Base-by-base conservation (phyloP, 1,140 invertebrate genomes). In the Alviniconcha marisindica region DNA sequence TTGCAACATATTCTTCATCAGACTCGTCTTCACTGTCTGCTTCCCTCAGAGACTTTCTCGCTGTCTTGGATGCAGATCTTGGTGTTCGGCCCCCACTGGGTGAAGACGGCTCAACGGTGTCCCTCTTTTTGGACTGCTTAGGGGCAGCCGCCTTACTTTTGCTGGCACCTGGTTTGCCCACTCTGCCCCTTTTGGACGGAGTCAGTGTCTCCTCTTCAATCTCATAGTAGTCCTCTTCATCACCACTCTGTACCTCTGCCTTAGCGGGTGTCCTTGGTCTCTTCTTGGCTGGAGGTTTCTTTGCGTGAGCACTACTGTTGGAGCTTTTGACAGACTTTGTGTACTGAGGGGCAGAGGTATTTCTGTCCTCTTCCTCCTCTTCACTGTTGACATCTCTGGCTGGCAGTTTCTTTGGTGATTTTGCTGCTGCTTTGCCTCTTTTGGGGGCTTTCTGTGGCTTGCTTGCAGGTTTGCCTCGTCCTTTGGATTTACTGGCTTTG, bases 161-260 rank as follows among this genome's bases (percentile, higher is more conserved):
- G 10, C 24, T 38, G 4, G 63, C 21, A 38, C n/a, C 31, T 80
- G 15, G 2, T 69, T 21, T 66, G 2, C 24, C 18, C 1, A 28
- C 66, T n/a, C 69, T 60, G 12, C 33, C 71, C 60, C 14, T 56
- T 28, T 82, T 76, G 1, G 51, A 51, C 51, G 56, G 44, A 5
- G 31, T 10, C 15, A 48, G 60, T 31, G 28, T 51, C 24, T 31
- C 44, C n/a, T 80, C 44, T 69, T 79, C 74, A n/a, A 71, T 28
- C 31, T 79, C 66, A 56, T 40, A 60, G 77, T 54, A 51, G 31
- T 79, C 40, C 48, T 77, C 76, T 42, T 71, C 71, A 42, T 56
- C 77, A 54, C n/a, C 44, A 0, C n/a, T 63, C 21, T 42, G 40
- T 18, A 33, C 31, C n/a, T 28, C 31, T 4, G 31, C 21, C 36